Conservation (phyloP, 2,888 invertebrate genomes). For the Mesoligia furuncula region DNA sequence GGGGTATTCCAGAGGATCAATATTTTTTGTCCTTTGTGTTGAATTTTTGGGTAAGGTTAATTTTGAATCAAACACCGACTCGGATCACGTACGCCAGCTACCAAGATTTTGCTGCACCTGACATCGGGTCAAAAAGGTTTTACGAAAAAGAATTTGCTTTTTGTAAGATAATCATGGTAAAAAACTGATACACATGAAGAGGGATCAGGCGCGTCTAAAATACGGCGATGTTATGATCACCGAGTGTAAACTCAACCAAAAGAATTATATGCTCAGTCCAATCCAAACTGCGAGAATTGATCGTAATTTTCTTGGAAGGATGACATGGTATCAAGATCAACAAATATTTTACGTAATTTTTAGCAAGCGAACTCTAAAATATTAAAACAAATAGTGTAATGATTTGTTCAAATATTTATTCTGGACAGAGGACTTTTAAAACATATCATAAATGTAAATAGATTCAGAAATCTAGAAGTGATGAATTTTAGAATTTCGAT, state of each 20-base stretch:
- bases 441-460: conserved; percentile 14
- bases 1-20: conserved; percentile 76
- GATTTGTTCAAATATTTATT: conserved; percentile 55
- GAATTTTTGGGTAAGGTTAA: conserved; percentile 56
- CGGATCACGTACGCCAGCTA: conserved; percentile 70
- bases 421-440: conserved; percentile 22
- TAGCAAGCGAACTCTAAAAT: conserved; percentile 62
- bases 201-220: conserved; percentile 24
- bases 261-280: conserved; percentile 15
- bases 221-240: conserved; percentile 33
- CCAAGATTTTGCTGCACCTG: conserved; percentile 68
- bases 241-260: conserved; percentile 22
- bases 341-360: conserved; percentile 64
- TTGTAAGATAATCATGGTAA: conserved; percentile 29
- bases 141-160: conserved; percentile 54
- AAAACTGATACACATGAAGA: conserved; percentile 6
- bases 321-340: conserved; percentile 45
- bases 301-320: conserved; percentile 64
- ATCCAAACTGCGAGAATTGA: conserved; percentile 60
- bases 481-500: conserved; percentile 25
- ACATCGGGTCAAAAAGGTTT: conserved; percentile 65
- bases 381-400: conserved; percentile 66
- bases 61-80: conserved; percentile 57
- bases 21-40: conserved; percentile 76
- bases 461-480: conserved; percentile 18